Evolutionary conservation across 1,140 invertebrate species (phyloP).

Genomic region (Drosophila arawakana): DNA sequence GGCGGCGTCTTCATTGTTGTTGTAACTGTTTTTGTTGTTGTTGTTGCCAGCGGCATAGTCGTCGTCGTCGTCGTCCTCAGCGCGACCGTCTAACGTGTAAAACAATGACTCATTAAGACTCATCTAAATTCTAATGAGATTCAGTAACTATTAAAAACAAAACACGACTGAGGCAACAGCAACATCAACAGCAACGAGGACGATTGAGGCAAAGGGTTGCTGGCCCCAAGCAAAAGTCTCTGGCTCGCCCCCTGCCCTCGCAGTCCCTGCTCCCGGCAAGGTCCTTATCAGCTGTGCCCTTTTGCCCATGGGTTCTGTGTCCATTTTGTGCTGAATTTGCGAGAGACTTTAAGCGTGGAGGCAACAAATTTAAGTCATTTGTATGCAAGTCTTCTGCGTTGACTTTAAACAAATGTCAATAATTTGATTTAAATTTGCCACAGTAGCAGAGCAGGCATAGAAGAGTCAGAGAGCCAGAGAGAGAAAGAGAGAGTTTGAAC

Average conservation of each 20-base stretch:
- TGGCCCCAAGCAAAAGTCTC: conserved; percentile 57
- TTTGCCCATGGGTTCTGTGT: conserved; percentile 44
- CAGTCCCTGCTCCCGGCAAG: conserved; percentile 6
- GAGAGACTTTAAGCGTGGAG: conserved; percentile 55
- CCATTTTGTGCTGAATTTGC: conserved; percentile 75
- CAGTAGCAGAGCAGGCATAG: conserved; percentile 6
- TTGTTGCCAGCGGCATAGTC: conserved; percentile 10
- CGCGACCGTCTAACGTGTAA: conserved; percentile 77
- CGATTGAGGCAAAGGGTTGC: conserved; percentile 77
- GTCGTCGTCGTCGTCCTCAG: conserved; percentile 37
- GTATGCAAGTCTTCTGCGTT: conserved; percentile 68
- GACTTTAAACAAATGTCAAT: conserved; percentile 81
- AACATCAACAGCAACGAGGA: conserved; percentile 21
- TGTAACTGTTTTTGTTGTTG: conserved; percentile 15
- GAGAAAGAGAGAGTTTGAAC: not conserved
- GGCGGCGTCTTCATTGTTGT: not conserved
- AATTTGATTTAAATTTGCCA: conserved; percentile 82
- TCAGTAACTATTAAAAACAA: conserved; percentile 84
- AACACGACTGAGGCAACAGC: conserved; percentile 65
- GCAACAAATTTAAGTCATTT: conserved; percentile 70
- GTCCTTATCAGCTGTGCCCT: conserved; percentile 52
- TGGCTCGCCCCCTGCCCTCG: not conserved
- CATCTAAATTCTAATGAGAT: conserved; percentile 85
- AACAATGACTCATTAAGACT: conserved; percentile 85
- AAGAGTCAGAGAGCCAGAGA: not conserved